phyloP scores from a whole-genome alignment of 2,113 vertebrate genomes.

The Galemys pyrenaicus region DNA sequence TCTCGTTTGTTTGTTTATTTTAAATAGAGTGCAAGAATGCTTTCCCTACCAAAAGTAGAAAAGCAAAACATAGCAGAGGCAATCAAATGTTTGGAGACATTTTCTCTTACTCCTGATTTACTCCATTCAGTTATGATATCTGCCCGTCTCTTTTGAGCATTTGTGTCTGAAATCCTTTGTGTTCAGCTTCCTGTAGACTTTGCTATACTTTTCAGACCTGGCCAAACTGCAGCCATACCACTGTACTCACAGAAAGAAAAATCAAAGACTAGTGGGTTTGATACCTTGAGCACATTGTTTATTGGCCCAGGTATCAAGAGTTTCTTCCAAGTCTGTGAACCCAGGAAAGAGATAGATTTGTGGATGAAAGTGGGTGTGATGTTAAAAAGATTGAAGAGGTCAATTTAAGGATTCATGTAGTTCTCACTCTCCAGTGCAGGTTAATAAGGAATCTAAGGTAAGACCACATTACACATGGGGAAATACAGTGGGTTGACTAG shows the following conservation, averaged over 20 bases:
- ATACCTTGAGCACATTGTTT: not conserved
- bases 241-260: not conserved
- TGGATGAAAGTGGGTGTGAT: not conserved
- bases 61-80: not conserved
- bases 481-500: not conserved
- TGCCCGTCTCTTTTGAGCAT: not conserved
- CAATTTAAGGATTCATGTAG: not conserved
- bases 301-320: not conserved
- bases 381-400: not conserved
- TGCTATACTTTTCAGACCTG: not conserved
- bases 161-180: not conserved
- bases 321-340: not conserved
- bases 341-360: not conserved
- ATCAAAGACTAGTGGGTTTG: not conserved
- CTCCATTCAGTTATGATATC: not conserved
- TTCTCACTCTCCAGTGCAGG: not conserved
- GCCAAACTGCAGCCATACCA: not conserved
- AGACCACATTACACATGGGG: not conserved
- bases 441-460: not conserved
- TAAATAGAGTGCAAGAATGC: not conserved
- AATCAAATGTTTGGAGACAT: not conserved
- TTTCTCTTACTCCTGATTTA: not conserved
- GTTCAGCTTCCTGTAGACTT: not conserved
- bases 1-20: too few species aligned
- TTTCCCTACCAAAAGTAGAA: not conserved